phyloP scores from a whole-genome alignment of 2,113 vertebrate genomes.

The Leptobrachium leishanense region DNA sequence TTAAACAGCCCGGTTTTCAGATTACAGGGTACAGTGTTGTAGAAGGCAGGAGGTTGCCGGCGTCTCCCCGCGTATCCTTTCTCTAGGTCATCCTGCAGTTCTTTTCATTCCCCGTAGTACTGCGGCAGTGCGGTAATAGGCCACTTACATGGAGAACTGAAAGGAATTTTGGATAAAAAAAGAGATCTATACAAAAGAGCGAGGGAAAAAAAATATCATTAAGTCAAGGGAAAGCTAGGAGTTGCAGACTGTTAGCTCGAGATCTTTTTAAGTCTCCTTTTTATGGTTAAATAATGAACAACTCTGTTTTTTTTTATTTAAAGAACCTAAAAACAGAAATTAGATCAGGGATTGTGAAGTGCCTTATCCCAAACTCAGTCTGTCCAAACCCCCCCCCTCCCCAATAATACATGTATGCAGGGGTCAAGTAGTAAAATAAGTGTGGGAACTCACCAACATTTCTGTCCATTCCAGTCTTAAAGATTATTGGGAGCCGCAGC shows the following conservation, averaged over 20 bases:
- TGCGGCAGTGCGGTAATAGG: background rate
- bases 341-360: background rate
- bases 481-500: too few species aligned
- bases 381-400: too few species aligned
- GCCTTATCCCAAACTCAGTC: background rate
- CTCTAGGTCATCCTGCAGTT: background rate
- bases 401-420: too few species aligned
- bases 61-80: background rate
- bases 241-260: background rate
- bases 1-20: too few species aligned
- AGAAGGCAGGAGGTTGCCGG: too few species aligned
- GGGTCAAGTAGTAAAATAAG: too few species aligned
- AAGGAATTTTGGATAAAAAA: background rate
- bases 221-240: background rate
- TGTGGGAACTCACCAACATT: too few species aligned
- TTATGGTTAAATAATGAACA: slow-evolving; percentile 8
- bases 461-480: too few species aligned
- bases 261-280: background rate
- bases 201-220: background rate
- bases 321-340: slow-evolving; percentile 6
- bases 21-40: too few species aligned
- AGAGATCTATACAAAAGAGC: background rate
- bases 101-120: background rate
- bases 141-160: background rate
- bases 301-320: background rate